Evolutionary conservation across 2,113 vertebrate species (phyloP), one percentile per base, ranked within the genome.

Genomic region (Drymodes brunneopygia): DNA sequence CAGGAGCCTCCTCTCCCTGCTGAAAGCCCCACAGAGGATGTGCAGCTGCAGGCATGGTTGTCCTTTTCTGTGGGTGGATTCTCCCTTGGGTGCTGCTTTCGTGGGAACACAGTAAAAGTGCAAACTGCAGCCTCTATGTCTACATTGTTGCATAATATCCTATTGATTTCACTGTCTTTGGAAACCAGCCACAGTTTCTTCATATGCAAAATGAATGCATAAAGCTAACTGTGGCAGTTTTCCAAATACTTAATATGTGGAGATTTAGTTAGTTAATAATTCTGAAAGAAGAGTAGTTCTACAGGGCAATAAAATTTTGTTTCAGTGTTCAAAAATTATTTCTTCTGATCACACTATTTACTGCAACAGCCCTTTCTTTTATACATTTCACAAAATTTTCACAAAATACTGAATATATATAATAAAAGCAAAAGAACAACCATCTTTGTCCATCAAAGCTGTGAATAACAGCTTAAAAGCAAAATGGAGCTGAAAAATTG

Each of bases 1-100:
- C 67, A 86, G 62, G 21, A 90, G 4, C 50, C 70, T 54, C 25
- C 42, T 77, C 25, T 80, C n/a, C 15, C 14, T 36, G 19, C 36
- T 87, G n/a, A 67, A 79, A 16, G 3, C 8, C 31, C 40, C 20
- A 4, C 36, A 67, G 70, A 67, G 9, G 15, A 16, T 1, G 1
- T 3, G 14, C 31, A 74, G 27, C 19, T 87, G 23, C 27, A 60
- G 51, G 48, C n/a, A n/a, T 0, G 0, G 24, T 17, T 90, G 31
- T 80, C 54, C 35, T 92, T 87, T 64, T 22, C 40, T 10, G 0
- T 35, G 47, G 16, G 22, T 71, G 54, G 42, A 24, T 80, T 69
- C 4, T 94, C 62, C 58, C 28, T 80, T 62, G 71, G 45, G 62
- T 82, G 45, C 12, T 0, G 0, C 38, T 65, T 35, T 73, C 72